Percentiles rank a stretch among this genome's conserved stretches.
These are phyloP conservation scores for Athalia circularis DNA, from an alignment of 2,888 invertebrate species.

Conservation along the genomic window DNA sequence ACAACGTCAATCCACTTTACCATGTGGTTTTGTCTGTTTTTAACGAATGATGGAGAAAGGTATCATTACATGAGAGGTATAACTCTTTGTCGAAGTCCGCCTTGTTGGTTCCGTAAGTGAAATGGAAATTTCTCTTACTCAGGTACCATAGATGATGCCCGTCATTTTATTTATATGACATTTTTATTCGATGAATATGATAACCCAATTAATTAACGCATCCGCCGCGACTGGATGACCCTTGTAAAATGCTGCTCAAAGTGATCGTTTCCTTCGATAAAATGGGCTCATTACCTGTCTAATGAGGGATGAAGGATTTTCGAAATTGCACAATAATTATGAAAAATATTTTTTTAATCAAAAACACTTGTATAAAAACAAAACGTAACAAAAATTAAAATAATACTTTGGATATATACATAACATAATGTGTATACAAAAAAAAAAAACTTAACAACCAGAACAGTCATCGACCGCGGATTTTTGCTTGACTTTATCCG, in stretches of 20 bases:
- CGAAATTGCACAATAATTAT: background rate
- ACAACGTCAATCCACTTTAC: constrained; percentile 32
- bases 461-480: constrained; percentile 44
- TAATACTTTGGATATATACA: constrained; percentile 51
- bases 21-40: constrained; percentile 35
- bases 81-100: constrained; percentile 11
- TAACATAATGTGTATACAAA: constrained; percentile 46
- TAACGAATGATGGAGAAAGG: constrained; percentile 34
- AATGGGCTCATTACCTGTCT: too few species aligned
- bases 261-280: too few species aligned
- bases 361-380: constrained; percentile 23
- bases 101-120: constrained; percentile 27
- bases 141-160: background rate
- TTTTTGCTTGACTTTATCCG: constrained; percentile 53
- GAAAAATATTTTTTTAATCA: constrained; percentile 37
- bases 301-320: background rate
- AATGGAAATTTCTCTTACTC: constrained; percentile 22
- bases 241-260: too few species aligned
- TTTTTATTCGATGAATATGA: background rate
- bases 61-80: constrained; percentile 23
- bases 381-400: constrained; percentile 32
- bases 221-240: too few species aligned
- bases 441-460: constrained; percentile 45
- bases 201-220: background rate
- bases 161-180: background rate